Percentiles rank a stretch among this genome's conserved stretches.
phyloP scores from a whole-genome alignment of 2,888 invertebrate genomes.

The Volucella bombylans region DNA sequence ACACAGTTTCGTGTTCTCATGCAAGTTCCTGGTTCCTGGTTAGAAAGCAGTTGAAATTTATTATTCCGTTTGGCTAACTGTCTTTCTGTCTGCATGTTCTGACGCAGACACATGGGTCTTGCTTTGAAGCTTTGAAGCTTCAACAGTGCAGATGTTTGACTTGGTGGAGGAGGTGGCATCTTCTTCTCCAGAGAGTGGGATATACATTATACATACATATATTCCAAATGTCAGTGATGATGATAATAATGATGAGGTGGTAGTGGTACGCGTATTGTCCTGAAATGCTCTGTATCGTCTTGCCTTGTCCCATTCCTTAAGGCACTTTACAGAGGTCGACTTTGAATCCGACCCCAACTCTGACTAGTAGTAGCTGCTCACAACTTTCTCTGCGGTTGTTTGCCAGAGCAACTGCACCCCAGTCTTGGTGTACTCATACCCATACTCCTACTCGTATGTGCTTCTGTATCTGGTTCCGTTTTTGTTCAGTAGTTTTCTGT shows the following conservation, averaged over 20 bases:
- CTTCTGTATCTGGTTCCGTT: neutral
- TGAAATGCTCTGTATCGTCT: slow-evolving; percentile 38
- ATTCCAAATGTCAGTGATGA: slow-evolving; percentile 66
- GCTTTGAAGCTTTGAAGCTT: slow-evolving; percentile 38
- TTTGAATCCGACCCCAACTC: neutral
- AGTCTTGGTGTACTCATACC: no score
- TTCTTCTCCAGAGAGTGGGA: slow-evolving; percentile 39
- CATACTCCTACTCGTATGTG: neutral
- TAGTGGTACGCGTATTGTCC: slow-evolving; percentile 11
- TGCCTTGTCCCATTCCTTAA: slow-evolving; percentile 54
- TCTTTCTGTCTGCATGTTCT: slow-evolving; percentile 64
- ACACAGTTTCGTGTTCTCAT: slow-evolving; percentile 3
- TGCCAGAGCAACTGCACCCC: slow-evolving; percentile 21
- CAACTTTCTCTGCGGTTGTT: slow-evolving; percentile 70
- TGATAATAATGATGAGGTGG: slow-evolving; percentile 49
- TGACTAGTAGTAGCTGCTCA: slow-evolving; percentile 13
- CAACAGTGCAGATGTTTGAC: slow-evolving; percentile 63
- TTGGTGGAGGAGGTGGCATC: slow-evolving; percentile 52
- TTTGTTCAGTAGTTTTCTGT: slow-evolving; percentile 42
- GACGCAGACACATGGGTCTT: slow-evolving; percentile 71
- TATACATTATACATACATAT: slow-evolving; percentile 12
- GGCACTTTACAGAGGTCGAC: slow-evolving; percentile 58
- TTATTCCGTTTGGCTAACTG: slow-evolving; percentile 73
- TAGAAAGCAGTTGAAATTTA: slow-evolving; percentile 68
- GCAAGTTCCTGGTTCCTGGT: slow-evolving; percentile 33